Conservation (phyloP, 2,888 invertebrate genomes). For the Ennomos quercinarius region DNA sequence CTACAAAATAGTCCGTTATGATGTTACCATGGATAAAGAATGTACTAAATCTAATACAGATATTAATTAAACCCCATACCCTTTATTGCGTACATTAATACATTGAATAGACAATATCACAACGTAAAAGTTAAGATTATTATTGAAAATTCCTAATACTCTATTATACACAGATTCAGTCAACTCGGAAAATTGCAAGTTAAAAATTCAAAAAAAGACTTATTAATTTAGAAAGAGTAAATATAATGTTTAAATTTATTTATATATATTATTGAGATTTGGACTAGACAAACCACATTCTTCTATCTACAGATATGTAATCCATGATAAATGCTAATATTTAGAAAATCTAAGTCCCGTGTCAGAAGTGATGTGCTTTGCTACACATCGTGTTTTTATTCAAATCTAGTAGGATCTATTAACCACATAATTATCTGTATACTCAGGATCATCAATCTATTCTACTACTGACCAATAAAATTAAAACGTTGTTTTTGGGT, state of each 20-base stretch:
- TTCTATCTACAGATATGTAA: conserved; percentile 85
- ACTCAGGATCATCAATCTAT: too few relatives aligned
- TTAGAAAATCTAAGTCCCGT: conserved; percentile 80
- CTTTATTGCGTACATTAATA: conserved; percentile 52
- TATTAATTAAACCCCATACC: conserved; percentile 27
- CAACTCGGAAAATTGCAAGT: conserved; percentile 71
- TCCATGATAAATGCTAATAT: conserved; percentile 83
- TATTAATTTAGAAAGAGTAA: conserved; percentile 72
- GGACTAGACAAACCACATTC: conserved; percentile 84
- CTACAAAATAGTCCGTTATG: conserved; percentile 42
- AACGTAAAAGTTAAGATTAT: conserved; percentile 39
- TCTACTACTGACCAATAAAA: too few relatives aligned
- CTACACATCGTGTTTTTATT: conserved; percentile 72
- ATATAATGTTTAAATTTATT: conserved; percentile 67
- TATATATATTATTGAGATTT: conserved; percentile 73
- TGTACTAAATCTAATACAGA: conserved; percentile 54
- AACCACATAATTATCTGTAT: too few relatives aligned
- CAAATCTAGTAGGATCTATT: conserved; percentile 66
- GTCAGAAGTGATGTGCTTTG: conserved; percentile 72
- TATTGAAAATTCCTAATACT: conserved; percentile 58
- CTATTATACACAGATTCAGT: conserved; percentile 76
- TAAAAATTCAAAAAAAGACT: conserved; percentile 65
- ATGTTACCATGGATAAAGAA: conserved; percentile 62
- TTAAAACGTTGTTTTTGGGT: conserved; percentile 22
- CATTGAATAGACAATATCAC: conserved; percentile 61